Conservation (phyloP, 1,140 invertebrate species). For the Eumeta japonica region DNA sequence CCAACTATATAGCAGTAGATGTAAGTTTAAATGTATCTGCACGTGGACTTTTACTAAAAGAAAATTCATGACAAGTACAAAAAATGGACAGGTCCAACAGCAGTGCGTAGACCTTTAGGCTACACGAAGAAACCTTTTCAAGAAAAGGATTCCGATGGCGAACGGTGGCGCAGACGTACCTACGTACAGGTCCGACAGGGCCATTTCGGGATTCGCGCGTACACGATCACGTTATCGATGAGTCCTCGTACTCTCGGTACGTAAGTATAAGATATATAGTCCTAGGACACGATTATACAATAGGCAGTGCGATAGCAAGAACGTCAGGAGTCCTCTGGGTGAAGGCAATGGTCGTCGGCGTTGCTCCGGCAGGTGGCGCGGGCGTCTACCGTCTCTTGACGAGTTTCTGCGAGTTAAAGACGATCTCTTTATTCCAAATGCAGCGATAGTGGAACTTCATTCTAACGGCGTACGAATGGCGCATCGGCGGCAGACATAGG, state of each 20-base stretch:
- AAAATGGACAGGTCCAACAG: slow-evolving; percentile 19
- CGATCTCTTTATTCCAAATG: slow-evolving; percentile 86
- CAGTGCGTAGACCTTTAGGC: slow-evolving; percentile 38
- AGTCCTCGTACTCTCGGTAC: not conserved
- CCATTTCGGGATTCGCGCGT: no score
- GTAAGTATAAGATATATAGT: not conserved
- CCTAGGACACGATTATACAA: slow-evolving; percentile 18
- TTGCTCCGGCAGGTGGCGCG: slow-evolving; percentile 17
- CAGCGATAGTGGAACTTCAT: slow-evolving; percentile 77
- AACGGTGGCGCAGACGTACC: slow-evolving; percentile 45
- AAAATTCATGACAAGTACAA: no score
- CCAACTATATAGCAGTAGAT: no score
- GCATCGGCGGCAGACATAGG: slow-evolving; percentile 52
- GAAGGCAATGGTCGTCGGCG: slow-evolving; percentile 43
- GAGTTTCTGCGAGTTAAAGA: slow-evolving; percentile 85
- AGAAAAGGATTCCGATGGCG: no score
- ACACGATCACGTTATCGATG: no score
- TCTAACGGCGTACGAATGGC: slow-evolving; percentile 50
- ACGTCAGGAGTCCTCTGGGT: slow-evolving; percentile 32
- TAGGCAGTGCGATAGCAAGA: slow-evolving; percentile 39
- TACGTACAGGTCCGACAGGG: slow-evolving; percentile 45
- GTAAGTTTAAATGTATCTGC: no score
- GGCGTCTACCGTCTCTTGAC: slow-evolving; percentile 75
- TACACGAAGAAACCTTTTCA: no score
- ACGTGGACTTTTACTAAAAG: no score